phyloP scores from a whole-genome alignment of 2,113 vertebrate species.

The Anthoscopus minutus region DNA sequence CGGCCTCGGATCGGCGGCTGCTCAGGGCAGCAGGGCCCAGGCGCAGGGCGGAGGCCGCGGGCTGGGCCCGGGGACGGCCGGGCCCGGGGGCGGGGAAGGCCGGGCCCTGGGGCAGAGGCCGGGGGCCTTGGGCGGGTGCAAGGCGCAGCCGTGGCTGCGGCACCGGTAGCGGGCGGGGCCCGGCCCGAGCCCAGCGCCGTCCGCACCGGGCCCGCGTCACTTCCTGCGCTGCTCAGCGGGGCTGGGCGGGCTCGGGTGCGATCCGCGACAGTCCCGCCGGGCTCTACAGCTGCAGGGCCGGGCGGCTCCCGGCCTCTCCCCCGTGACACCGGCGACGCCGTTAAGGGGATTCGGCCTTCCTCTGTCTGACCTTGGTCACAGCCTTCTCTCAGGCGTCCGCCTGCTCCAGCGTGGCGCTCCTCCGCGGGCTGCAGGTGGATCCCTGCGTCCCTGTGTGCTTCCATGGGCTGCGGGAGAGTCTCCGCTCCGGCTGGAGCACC shows the following conservation, averaged over 20 bases:
- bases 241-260: fast-evolving
- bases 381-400: not conserved
- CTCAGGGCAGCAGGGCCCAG: fast-evolving
- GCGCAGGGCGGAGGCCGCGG: not conserved
- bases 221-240: not conserved
- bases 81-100: too few relatives aligned
- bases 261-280: fast-evolving
- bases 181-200: not conserved
- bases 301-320: fast-evolving
- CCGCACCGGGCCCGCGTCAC: not conserved
- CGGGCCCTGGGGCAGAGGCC: too few relatives aligned
- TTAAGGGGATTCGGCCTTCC: too few relatives aligned
- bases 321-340: not conserved
- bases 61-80: too few relatives aligned
- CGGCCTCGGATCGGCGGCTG: too few relatives aligned
- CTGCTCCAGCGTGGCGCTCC: not conserved
- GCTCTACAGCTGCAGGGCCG: fast-evolving
- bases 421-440: not conserved
- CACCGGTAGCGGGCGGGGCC: too few relatives aligned
- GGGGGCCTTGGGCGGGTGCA: too few relatives aligned
- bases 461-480: not conserved
- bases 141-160: too few relatives aligned
- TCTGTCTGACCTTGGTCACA: too few relatives aligned
- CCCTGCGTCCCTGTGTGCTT: not conserved
- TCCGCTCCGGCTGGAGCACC: not conserved